Conservation (phyloP, 2,888 invertebrate genomes). For the Synergus japonicus region DNA sequence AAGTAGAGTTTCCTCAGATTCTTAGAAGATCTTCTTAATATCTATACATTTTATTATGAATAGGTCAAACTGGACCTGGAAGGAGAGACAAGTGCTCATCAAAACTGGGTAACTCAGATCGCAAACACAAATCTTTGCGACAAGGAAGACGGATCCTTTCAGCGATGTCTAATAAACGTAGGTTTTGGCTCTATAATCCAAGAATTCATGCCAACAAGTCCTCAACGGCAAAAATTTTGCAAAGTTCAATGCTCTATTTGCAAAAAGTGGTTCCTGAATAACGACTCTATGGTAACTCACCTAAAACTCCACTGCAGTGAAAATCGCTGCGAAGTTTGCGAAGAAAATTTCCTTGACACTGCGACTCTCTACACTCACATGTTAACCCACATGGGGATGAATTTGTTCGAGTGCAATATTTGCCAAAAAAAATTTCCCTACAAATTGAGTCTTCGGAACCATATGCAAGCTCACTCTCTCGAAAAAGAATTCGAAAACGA, state of each 20-base stretch:
- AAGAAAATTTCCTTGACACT: constrained; percentile 68
- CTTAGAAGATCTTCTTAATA: too few relatives aligned
- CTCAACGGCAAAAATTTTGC: constrained; percentile 70
- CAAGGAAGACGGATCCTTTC: constrained; percentile 67
- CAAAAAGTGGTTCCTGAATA: constrained; percentile 75
- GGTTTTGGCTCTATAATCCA: constrained; percentile 55
- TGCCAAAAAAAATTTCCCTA: constrained; percentile 72
- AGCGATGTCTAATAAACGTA: constrained; percentile 60
- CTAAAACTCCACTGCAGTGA: constrained; percentile 70
- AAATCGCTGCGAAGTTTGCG: constrained; percentile 71
- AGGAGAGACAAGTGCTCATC: constrained; percentile 68
- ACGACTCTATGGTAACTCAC: constrained; percentile 74
- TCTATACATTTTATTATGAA: constrained; percentile 32
- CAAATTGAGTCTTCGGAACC: constrained; percentile 71
- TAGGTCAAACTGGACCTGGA: constrained; percentile 74
- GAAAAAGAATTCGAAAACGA: not conserved
- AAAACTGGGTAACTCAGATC: constrained; percentile 70
- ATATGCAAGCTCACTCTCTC: constrained; percentile 65
- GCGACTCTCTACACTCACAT: constrained; percentile 71
- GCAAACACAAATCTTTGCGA: constrained; percentile 67
- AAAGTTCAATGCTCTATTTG: constrained; percentile 74
- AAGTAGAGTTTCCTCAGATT: too few relatives aligned
- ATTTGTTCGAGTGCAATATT: constrained; percentile 69
- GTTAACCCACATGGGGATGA: constrained; percentile 72
- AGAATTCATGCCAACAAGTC: constrained; percentile 44